Evolutionary conservation across 1,140 invertebrate species (phyloP), one percentile per base, ranked within the genome.

Genomic region (Zaprionus inermis): DNA sequence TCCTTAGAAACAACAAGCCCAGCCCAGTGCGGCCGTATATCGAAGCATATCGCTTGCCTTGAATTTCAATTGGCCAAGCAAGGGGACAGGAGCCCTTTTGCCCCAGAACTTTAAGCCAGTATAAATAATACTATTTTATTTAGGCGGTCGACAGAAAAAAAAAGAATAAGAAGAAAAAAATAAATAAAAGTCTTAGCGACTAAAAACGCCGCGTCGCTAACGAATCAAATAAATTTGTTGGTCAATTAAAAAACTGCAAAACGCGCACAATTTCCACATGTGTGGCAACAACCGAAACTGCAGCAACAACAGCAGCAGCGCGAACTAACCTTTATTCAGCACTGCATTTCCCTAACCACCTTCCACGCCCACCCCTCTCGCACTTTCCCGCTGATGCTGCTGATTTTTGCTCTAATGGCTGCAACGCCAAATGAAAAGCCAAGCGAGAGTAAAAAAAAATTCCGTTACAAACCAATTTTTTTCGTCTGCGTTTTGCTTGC

Each of bases 151-250:
- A 41, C 9, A 32, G 18, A 34, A 60, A 36, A 61, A 68, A 54
- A 14, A 49, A 67, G 36, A 22, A 58, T 44, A 22, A 30, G 12
- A 56, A 36, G 36, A 30, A 57, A 49, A 65, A 44, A 30, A 54
- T 68, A 34, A 49, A 49, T 64, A 69, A 58, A 65, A 67, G 68
- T 60, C 65, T 41, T 55, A 54, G 59, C 52, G 65, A 68, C n/a
- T 51, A 63, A 76, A 72, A 80, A 69, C 71, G 72, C 75, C 75
- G 79, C 76, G 81, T 76, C 80, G 80, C 80, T 89, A 89, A 89
- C 84, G 84, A 89, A 89, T 89, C 84, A 89, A 89, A 89, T 89
- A 89, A 89, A 89, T 89, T 89, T 89, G 84, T 89, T 89, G 84
- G 84, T 89, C 84, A 89, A 89, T 89, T 89, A 89, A 89, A 89